phyloP scores from a whole-genome alignment of 2,888 invertebrate genomes.

The Lasioglossum vierecki region DNA sequence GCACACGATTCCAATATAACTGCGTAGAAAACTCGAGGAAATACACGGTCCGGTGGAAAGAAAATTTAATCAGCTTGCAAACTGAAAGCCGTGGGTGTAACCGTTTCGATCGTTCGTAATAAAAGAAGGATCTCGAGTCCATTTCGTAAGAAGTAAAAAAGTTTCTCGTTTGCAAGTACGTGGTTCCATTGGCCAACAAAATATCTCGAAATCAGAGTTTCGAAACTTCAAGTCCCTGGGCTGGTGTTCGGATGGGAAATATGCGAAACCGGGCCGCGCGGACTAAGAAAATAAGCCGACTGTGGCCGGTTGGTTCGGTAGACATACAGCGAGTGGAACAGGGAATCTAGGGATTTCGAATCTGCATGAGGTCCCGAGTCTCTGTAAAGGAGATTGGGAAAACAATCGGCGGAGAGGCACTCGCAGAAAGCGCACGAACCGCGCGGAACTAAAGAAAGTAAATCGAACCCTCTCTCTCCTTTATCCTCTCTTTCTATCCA shows the following conservation, averaged over 20 bases:
- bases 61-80: not conserved
- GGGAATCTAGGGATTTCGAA: conserved; percentile 49
- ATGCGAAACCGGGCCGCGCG: conserved; percentile 1
- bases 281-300: conserved; percentile 62
- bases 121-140: not conserved
- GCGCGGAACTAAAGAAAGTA: conserved; percentile 25
- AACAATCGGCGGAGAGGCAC: conserved; percentile 70
- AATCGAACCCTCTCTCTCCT: conserved; percentile 21
- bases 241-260: conserved; percentile 1
- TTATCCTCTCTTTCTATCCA: not conserved
- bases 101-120: not conserved
- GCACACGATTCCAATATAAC: not conserved
- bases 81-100: not conserved
- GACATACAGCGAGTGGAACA: conserved; percentile 10
- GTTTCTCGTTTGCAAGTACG: not conserved
- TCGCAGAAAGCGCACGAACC: conserved; percentile 36
- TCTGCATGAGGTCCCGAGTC: conserved; percentile 60
- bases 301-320: conserved; percentile 18
- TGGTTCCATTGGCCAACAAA: not conserved
- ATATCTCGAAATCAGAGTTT: conserved; percentile 6
- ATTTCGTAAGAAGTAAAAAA: not conserved
- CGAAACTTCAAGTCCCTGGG: conserved; percentile 26
- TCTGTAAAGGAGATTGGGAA: conserved; percentile 67
- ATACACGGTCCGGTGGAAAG: not conserved
- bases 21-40: not conserved